phyloP scores from a whole-genome alignment of 2,797 vertebrate species.

The Gephyroberyx darwinii region DNA sequence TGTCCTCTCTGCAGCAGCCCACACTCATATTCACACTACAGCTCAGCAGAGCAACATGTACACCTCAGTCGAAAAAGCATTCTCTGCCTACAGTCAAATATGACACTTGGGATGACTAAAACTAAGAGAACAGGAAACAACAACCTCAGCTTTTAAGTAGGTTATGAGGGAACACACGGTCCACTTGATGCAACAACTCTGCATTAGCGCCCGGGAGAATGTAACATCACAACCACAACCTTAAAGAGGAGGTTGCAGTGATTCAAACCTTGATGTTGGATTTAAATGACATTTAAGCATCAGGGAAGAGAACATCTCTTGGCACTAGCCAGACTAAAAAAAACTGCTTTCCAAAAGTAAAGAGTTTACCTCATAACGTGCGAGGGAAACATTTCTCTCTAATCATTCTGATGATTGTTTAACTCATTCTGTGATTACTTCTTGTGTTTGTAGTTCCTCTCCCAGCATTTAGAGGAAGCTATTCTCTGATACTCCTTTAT shows the following conservation, averaged over 20 bases:
- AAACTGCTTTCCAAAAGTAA: not conserved
- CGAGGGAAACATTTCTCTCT: not conserved
- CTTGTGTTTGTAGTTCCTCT: conserved; percentile 29
- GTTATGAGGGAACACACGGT: conserved; percentile 1
- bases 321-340: not conserved
- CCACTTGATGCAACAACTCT: not conserved
- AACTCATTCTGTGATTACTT: too few species aligned
- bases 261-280: conserved; percentile 5
- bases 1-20: conserved; percentile 68
- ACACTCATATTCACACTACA: conserved; percentile 64
- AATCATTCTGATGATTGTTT: not conserved
- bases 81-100: conserved; percentile 55
- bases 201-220: not conserved
- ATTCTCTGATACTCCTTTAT: too few species aligned
- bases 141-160: conserved; percentile 11
- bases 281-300: not conserved
- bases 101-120: conserved; percentile 43
- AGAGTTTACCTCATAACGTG: too few species aligned
- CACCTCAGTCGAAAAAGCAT: conserved; percentile 47
- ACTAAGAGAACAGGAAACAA: conserved; percentile 19
- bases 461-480: not conserved
- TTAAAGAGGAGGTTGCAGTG: not conserved
- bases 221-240: not conserved
- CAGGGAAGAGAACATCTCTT: not conserved
- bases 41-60: conserved; percentile 60